Conservation (phyloP, 2,797 vertebrate species). For the Taenioides sp. region DNA sequence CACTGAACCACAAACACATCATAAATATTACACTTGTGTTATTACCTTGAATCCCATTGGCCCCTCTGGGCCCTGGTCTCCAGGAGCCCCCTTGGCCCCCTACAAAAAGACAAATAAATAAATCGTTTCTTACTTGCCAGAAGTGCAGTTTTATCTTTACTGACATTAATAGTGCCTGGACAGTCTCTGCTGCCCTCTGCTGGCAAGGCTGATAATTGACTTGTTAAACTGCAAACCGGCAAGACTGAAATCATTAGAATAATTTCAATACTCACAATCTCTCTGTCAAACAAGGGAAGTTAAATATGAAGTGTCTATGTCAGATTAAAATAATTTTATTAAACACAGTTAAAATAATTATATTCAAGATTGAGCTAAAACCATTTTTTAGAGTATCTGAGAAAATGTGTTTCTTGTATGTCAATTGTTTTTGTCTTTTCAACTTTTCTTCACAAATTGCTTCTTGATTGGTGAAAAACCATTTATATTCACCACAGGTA, state of each 20-base stretch:
- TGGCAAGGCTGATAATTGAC: neutral
- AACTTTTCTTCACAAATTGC: too few relatives aligned
- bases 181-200: neutral
- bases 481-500: too few relatives aligned
- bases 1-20: neutral
- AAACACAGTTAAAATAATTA: too few relatives aligned
- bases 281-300: slow-evolving; percentile 6
- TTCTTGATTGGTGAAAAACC: too few relatives aligned
- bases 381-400: too few relatives aligned
- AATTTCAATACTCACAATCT: neutral
- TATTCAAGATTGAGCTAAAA: too few relatives aligned
- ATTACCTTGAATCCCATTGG: slow-evolving; percentile 69
- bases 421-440: too few relatives aligned
- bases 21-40: neutral
- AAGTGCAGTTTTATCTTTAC: neutral
- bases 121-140: neutral
- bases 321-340: too few relatives aligned
- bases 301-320: too few relatives aligned
- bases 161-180: neutral
- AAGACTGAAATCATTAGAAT: neutral
- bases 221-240: neutral
- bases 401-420: too few relatives aligned
- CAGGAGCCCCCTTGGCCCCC: slow-evolving; percentile 66
- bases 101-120: slow-evolving; percentile 22
- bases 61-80: slow-evolving; percentile 72